Evolutionary conservation across 2,888 invertebrate species (phyloP), one percentile per base, ranked within the genome.

Genomic region (Meta bourneti): DNA sequence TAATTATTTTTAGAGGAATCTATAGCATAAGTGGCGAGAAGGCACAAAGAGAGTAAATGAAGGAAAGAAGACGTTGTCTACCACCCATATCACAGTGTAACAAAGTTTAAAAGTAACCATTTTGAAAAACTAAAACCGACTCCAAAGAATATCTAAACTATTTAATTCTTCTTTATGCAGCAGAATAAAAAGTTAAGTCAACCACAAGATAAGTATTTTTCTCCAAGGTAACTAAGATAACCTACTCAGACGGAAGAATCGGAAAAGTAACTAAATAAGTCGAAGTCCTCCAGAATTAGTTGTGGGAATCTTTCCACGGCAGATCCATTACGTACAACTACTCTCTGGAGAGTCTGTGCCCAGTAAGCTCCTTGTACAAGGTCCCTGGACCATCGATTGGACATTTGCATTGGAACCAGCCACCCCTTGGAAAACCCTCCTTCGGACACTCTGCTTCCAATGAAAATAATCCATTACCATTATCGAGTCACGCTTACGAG

Each of bases 391-490:
- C 61, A 61, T 61, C 61, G 61, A 61, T 61, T 16, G 61, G 9
- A 61, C 13, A 9, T 61, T 61, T 8, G 61, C 61, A 61, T 61
- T 16, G 61, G 61, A 61, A 34, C 34, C 34, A 34, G 34, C 34
- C 34, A 4, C 34, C 34, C 34, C 34, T 34, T 34, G 34, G 34
- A 1, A 34, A 34, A 34, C 34, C 34, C 34, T 34, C 34, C 34
- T 34, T 34, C 34, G 34, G 34, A 34, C 34, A 34, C 34, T 2
- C 34, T 13, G 13, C 61, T 61, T 54, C 78, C 83, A 74, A 84
- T 72, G 74, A 54, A 85, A 85, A 75, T 85, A 79, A 87, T 87
- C 78, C 86, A 87, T 79, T 79, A 70, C 49, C 70, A 78, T 87
- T 87, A 87, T 79, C 79, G 79, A 87, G 51, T 52, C 79, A 52